Conservation (phyloP, 2,888 invertebrate species). For the Choristoneura rosaceana region DNA sequence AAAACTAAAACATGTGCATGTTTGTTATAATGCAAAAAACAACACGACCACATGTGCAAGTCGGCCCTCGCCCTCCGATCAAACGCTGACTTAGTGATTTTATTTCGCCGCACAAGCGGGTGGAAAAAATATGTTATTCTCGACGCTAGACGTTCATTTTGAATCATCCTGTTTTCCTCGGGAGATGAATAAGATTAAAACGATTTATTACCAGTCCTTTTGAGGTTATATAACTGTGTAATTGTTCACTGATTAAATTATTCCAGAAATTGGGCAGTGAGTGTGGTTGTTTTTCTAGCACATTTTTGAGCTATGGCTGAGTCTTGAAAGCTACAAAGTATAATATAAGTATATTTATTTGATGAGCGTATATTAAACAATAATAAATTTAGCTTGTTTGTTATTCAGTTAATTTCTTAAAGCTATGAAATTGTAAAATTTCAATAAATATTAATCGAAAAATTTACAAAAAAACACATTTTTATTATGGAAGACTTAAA, state of each 20-base stretch:
- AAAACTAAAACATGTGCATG: background rate
- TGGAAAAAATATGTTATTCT: conserved; percentile 66
- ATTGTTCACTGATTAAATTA: background rate
- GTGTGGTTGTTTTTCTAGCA: background rate
- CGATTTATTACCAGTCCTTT: conserved; percentile 22
- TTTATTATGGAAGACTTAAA: background rate
- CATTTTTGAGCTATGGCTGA: too few relatives aligned
- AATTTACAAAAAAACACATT: background rate
- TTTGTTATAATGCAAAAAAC: conserved; percentile 3
- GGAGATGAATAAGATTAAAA: conserved; percentile 28
- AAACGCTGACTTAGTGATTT: conserved; percentile 63
- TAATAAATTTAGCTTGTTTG: too few relatives aligned
- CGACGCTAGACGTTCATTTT: conserved; percentile 50
- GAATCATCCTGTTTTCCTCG: conserved; percentile 33
- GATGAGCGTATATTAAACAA: too few relatives aligned
- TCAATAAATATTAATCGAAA: too few relatives aligned
- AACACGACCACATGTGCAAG: conserved; percentile 58
- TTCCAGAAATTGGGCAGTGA: background rate
- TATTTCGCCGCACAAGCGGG: conserved; percentile 57
- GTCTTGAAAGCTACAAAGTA: too few relatives aligned
- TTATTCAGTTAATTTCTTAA: too few relatives aligned
- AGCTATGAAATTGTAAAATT: too few relatives aligned
- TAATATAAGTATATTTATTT: too few relatives aligned
- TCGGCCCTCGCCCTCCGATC: conserved; percentile 50
- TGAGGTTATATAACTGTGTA: background rate